Conservation (phyloP, 2,113 vertebrate species). For the Sarotherodon lohbergeri region DNA sequence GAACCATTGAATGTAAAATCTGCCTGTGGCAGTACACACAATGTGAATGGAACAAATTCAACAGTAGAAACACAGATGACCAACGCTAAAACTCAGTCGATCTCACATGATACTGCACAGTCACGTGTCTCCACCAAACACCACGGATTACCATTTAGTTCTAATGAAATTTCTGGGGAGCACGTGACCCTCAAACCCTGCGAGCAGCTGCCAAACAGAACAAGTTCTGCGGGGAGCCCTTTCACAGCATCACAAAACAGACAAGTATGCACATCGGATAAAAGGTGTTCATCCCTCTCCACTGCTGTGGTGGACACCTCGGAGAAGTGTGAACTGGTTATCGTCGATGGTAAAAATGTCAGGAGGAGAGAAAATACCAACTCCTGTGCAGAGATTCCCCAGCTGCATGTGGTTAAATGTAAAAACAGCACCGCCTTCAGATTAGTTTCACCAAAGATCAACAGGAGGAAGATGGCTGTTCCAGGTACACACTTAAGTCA, state of each 20-base stretch:
- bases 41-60: neutral
- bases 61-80: neutral
- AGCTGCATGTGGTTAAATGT: slow-evolving; percentile 75
- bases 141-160: neutral
- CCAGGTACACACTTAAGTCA: slow-evolving; percentile 74
- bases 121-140: neutral
- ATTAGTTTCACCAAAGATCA: slow-evolving; percentile 78
- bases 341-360: slow-evolving; percentile 56
- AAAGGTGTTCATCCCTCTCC: slow-evolving; percentile 59
- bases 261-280: slow-evolving; percentile 3
- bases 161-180: neutral
- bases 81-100: neutral
- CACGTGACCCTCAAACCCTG: neutral
- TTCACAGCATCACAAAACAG: neutral
- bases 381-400: slow-evolving; percentile 52
- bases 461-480: slow-evolving; percentile 53
- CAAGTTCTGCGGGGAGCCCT: neutral
- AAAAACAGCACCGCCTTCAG: slow-evolving; percentile 75
- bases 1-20: neutral
- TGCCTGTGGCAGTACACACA: neutral
- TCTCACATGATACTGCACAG: neutral
- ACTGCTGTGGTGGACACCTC: slow-evolving; percentile 68
- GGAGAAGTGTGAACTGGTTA: slow-evolving; percentile 78
- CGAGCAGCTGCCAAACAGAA: slow-evolving; percentile 7
- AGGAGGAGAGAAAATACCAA: slow-evolving; percentile 33